phyloP scores from a whole-genome alignment of 2,113 vertebrate species.

The Entomyzon cyanotis region DNA sequence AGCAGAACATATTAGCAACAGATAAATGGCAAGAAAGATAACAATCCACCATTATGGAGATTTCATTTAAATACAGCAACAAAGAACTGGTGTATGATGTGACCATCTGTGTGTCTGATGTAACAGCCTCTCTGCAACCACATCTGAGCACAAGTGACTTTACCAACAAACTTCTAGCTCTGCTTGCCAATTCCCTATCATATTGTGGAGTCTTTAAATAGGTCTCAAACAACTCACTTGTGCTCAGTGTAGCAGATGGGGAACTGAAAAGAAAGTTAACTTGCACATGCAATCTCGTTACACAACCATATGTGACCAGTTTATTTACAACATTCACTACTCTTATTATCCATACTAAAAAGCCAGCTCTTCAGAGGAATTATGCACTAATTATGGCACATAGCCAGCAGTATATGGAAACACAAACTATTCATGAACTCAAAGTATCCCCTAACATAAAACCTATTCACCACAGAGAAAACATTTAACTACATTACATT shows the following conservation, averaged over 20 bases:
- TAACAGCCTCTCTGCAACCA: background rate
- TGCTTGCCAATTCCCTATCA: background rate
- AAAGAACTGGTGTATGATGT: background rate
- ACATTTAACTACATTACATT: background rate
- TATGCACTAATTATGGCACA: background rate
- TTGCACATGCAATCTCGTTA: background rate
- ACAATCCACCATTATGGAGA: background rate
- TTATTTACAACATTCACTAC: slow-evolving; percentile 27
- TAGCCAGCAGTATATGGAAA: background rate
- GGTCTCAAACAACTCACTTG: background rate
- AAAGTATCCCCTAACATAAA: background rate
- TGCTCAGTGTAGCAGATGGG: slow-evolving; percentile 18
- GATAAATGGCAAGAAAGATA: background rate
- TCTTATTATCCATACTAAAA: slow-evolving; percentile 16
- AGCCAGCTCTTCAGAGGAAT: background rate
- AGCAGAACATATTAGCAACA: background rate
- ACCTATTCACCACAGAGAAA: background rate
- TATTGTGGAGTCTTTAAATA: background rate
- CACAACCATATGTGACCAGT: slow-evolving; percentile 17
- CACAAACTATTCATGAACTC: background rate
- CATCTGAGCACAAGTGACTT: background rate
- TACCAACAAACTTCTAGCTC: background rate
- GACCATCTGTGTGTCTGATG: background rate
- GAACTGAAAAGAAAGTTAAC: slow-evolving; percentile 38
- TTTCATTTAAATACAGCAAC: background rate